Percentiles rank a stretch among this genome's conserved stretches.
Evolutionary conservation across 2,888 invertebrate genomes (phyloP).

Genomic region (Apamea epomidion): DNA sequence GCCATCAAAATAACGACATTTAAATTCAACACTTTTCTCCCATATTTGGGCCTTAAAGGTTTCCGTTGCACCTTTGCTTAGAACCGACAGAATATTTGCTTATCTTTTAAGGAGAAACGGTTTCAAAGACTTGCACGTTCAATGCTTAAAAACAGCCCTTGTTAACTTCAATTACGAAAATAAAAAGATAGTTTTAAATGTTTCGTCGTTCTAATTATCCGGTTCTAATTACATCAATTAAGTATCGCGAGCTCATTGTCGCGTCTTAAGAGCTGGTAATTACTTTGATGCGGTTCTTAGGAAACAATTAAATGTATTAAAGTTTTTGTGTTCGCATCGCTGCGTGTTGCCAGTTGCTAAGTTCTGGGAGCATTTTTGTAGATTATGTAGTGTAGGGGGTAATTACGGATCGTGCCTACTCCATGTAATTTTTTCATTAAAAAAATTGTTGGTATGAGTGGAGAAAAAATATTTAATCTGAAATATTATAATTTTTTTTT

Average conservation of each 20-base stretch:
- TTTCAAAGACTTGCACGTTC: conserved; percentile 28
- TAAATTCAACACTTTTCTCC: conserved; percentile 10
- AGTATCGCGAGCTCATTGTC: conserved; percentile 71
- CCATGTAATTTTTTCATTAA: background rate
- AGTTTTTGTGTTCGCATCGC: conserved; percentile 41
- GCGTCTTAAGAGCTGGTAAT: conserved; percentile 63
- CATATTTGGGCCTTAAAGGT: conserved; percentile 23
- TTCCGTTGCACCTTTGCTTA: conserved; percentile 9
- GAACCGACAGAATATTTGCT: conserved; percentile 26
- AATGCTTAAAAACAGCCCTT: conserved; percentile 43
- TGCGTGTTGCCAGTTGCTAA: conserved; percentile 48
- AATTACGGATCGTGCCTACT: background rate
- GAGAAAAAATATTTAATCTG: no score
- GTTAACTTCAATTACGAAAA: conserved; percentile 56
- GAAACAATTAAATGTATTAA: conserved; percentile 72
- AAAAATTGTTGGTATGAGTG: background rate
- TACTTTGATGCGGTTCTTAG: conserved; percentile 67
- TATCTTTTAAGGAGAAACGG: conserved; percentile 17
- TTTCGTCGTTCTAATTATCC: conserved; percentile 64
- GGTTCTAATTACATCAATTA: conserved; percentile 77
- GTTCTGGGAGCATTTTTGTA: conserved; percentile 56
- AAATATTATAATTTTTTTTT: background rate
- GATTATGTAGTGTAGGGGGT: conserved; percentile 8
- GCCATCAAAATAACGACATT: conserved; percentile 15
- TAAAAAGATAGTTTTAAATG: conserved; percentile 51